Evolutionary conservation across 2,113 vertebrate genomes (phyloP).

Genomic region (Trichechus manatus): DNA sequence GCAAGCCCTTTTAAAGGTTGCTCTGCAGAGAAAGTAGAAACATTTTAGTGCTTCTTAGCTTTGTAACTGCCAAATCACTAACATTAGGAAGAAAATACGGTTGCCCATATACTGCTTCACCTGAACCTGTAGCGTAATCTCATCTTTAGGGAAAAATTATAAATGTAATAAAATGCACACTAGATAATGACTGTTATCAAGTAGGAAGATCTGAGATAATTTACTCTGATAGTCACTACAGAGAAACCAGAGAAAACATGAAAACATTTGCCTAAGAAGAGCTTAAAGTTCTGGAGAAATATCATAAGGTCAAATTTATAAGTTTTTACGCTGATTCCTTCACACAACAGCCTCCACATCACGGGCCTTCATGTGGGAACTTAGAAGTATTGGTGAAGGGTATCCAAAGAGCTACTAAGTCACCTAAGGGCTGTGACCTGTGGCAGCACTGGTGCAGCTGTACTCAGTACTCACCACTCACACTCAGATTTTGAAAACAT

Average conservation of each 20-base stretch:
- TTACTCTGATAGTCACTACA: neutral
- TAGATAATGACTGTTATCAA: neutral
- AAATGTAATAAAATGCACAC: neutral
- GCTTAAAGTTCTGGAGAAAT: constrained; percentile 57
- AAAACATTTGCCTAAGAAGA: neutral
- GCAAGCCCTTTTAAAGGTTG: neutral
- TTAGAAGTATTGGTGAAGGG: neutral
- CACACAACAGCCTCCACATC: too few relatives aligned
- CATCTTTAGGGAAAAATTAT: neutral
- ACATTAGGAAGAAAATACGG: neutral
- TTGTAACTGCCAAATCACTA: neutral
- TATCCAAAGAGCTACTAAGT: neutral
- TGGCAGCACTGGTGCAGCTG: too few relatives aligned
- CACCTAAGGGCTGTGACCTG: too few relatives aligned
- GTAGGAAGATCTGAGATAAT: neutral
- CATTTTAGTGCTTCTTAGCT: neutral
- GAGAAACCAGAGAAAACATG: neutral
- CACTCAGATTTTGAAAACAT: neutral
- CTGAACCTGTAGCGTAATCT: neutral
- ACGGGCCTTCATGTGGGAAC: neutral
- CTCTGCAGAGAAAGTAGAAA: neutral
- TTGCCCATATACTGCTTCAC: neutral
- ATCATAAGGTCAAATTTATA: neutral
- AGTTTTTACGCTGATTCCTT: neutral
- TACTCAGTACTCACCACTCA: neutral